phyloP scores from a whole-genome alignment of 1,140 invertebrate genomes.

The Lepidurus apus region DNA sequence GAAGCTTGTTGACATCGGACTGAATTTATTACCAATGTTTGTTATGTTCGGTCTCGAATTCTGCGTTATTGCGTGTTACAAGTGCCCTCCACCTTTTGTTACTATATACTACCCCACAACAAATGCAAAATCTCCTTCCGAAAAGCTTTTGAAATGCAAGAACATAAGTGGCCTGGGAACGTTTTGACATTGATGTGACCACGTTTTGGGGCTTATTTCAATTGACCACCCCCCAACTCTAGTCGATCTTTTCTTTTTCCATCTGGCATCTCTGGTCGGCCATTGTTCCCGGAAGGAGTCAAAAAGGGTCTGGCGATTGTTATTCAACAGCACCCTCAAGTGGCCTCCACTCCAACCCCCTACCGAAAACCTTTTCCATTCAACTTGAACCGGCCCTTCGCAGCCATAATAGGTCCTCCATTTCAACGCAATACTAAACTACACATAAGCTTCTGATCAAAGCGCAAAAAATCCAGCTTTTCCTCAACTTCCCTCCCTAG shows the following conservation, averaged over 20 bases:
- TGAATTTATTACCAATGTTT: conserved; percentile 17
- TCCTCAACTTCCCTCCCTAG: background rate
- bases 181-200: conserved; percentile 8
- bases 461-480: background rate
- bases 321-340: conserved; percentile 11
- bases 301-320: conserved; percentile 9
- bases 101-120: background rate
- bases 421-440: background rate
- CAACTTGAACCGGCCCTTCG: background rate
- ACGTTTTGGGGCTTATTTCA: background rate
- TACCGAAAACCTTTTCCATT: background rate
- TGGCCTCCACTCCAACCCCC: background rate
- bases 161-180: background rate
- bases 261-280: background rate
- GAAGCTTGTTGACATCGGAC: background rate
- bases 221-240: background rate
- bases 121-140: background rate
- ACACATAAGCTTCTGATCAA: background rate
- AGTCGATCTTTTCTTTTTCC: background rate
- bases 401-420: conserved; percentile 4
- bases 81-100: background rate
- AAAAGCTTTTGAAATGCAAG: too few relatives aligned
- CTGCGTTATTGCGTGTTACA: background rate
- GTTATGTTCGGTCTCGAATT: background rate
- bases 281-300: background rate